phyloP scores from a whole-genome alignment of 1,140 invertebrate species.

The Pomacea maculata region DNA sequence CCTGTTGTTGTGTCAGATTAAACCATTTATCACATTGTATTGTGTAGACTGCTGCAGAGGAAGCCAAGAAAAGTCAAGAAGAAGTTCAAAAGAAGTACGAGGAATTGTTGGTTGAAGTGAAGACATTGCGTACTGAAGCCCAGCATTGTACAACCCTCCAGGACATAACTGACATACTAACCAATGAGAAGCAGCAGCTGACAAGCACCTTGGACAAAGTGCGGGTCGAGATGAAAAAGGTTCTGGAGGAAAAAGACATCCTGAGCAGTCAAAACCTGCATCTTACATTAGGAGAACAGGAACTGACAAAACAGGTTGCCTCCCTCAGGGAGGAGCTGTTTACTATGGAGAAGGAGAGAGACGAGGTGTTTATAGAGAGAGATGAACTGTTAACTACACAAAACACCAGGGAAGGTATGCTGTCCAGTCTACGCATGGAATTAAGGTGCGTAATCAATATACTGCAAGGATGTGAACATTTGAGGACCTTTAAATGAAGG shows the following conservation, averaged over 20 bases:
- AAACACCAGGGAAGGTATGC: slow-evolving; percentile 1
- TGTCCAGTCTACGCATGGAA: slow-evolving; percentile 7
- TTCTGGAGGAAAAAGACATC: slow-evolving; percentile 44
- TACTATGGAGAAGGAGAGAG: slow-evolving; percentile 37
- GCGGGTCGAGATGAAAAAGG: slow-evolving; percentile 46
- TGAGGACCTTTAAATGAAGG: too few relatives aligned
- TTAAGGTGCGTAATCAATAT: slow-evolving; percentile 2
- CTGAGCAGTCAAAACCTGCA: slow-evolving; percentile 48
- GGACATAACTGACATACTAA: slow-evolving; percentile 49
- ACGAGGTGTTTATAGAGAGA: slow-evolving; percentile 29
- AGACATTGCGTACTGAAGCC: slow-evolving; percentile 37
- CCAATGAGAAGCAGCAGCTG: slow-evolving; percentile 49
- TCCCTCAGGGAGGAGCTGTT: slow-evolving; percentile 43
- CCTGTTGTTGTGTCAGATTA: background rate
- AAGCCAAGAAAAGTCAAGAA: slow-evolving; percentile 32
- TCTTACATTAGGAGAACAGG: slow-evolving; percentile 45
- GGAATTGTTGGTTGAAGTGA: slow-evolving; percentile 36
- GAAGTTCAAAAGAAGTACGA: slow-evolving; percentile 32
- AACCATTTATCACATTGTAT: background rate
- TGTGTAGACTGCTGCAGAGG: slow-evolving; percentile 36
- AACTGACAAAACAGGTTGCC: slow-evolving; percentile 46
- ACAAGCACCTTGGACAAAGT: slow-evolving; percentile 47
- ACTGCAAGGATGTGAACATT: too few relatives aligned
- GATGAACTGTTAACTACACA: slow-evolving; percentile 21
- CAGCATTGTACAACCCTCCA: slow-evolving; percentile 38